Percentiles rank a stretch among this genome's conserved stretches.
Conservation (phyloP, 1,140 invertebrate species). For the Papilio aristodemus region DNA sequence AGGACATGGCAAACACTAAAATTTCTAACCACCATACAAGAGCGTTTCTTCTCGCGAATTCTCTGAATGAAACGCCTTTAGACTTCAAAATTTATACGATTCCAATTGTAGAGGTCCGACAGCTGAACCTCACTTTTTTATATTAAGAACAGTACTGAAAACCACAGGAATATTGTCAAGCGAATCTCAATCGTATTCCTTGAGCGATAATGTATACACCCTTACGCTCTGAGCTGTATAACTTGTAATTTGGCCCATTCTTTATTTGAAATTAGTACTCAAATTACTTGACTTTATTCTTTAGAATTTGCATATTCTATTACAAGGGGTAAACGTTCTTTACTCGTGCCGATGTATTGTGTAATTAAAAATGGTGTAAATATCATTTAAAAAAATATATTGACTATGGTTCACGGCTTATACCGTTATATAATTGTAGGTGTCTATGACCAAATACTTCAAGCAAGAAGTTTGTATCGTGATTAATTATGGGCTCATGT, state of each 20-base stretch:
- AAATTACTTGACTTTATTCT: slow-evolving; percentile 71
- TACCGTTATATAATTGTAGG: slow-evolving; percentile 50
- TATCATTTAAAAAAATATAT: slow-evolving; percentile 48
- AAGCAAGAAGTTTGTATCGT: not conserved
- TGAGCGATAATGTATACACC: slow-evolving; percentile 24
- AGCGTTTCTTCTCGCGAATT: slow-evolving; percentile 71
- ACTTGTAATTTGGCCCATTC: slow-evolving; percentile 30
- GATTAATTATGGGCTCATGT: not conserved
- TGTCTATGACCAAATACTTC: slow-evolving; percentile 13
- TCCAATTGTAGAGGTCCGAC: slow-evolving; percentile 63
- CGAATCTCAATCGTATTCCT: slow-evolving; percentile 22
- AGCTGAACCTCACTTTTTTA: slow-evolving; percentile 65
- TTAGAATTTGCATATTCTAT: slow-evolving; percentile 57
- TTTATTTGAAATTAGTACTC: slow-evolving; percentile 64
- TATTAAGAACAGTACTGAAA: slow-evolving; percentile 37
- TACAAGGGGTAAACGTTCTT: slow-evolving; percentile 52
- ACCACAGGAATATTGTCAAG: slow-evolving; percentile 25
- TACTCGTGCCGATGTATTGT: slow-evolving; percentile 44
- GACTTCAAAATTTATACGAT: slow-evolving; percentile 68
- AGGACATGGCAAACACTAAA: slow-evolving; percentile 39
- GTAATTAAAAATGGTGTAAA: slow-evolving; percentile 72
- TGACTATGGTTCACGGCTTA: slow-evolving; percentile 41
- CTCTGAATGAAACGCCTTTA: slow-evolving; percentile 61
- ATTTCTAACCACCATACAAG: slow-evolving; percentile 62
- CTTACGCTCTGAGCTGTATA: not conserved